These are phyloP conservation scores for Parnassius smintheus DNA, from an alignment of 2,888 invertebrate genomes.

Conservation along the genomic window DNA sequence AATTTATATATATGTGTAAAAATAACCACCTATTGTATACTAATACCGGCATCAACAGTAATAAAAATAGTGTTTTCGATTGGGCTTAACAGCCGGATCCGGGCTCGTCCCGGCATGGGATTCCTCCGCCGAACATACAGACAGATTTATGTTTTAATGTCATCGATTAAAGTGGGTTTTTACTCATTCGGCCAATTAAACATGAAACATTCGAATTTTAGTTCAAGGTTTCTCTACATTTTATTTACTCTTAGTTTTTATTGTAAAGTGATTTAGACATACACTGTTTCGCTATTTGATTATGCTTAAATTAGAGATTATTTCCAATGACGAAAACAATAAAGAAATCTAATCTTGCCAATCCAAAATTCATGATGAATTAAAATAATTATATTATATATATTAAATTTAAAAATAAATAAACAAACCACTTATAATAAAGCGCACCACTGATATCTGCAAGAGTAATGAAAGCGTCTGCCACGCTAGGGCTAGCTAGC, in stretches of 20 bases:
- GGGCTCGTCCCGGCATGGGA: conserved; percentile 60
- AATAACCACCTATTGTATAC: conserved; percentile 39
- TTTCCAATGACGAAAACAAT: neutral
- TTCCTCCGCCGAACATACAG: conserved; percentile 45
- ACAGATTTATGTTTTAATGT: conserved; percentile 72
- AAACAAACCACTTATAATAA: too few relatives aligned
- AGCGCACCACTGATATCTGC: too few relatives aligned
- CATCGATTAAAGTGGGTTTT: conserved; percentile 56
- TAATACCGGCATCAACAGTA: conserved; percentile 56
- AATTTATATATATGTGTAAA: conserved; percentile 35
- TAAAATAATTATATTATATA: too few relatives aligned
- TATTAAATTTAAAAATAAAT: too few relatives aligned
- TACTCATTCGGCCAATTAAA: conserved; percentile 16
- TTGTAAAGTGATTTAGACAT: conserved; percentile 3
- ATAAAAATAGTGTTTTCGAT: conserved; percentile 74
- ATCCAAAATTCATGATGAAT: too few relatives aligned
- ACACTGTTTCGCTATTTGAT: neutral
- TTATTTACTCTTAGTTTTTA: conserved; percentile 14
- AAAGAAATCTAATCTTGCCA: neutral
- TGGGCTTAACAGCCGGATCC: conserved; percentile 72
- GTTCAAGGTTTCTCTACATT: conserved; percentile 14
- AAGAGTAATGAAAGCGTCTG: too few relatives aligned
- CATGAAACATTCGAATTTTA: conserved; percentile 18
- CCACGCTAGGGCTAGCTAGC: too few relatives aligned
- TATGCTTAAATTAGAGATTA: neutral